phyloP scores from a whole-genome alignment of 2,888 invertebrate species.

The Drosophila trichaetosa region DNA sequence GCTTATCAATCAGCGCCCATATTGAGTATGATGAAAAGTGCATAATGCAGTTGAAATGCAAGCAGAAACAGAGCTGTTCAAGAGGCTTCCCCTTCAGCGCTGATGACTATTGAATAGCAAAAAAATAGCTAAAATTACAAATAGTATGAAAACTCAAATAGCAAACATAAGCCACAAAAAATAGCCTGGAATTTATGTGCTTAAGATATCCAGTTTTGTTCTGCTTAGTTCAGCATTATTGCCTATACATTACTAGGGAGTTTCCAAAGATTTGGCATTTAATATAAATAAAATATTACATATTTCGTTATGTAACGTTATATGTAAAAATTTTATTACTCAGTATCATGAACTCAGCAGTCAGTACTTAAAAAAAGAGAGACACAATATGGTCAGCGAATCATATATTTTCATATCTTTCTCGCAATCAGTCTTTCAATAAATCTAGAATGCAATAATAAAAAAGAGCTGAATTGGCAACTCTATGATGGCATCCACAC shows the following conservation, averaged over 20 bases:
- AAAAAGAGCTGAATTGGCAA: conserved; percentile 1
- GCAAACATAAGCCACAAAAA: not conserved
- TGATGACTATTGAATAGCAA: not conserved
- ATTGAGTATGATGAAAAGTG: conserved; percentile 70
- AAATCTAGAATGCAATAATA: not conserved
- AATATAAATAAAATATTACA: not conserved
- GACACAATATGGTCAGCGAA: not conserved
- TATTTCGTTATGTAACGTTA: not conserved
- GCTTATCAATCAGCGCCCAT: conserved; percentile 72
- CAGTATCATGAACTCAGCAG: not conserved
- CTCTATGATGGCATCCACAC: conserved; percentile 4
- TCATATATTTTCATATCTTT: not conserved
- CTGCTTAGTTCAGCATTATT: not conserved
- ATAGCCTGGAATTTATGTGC: not conserved
- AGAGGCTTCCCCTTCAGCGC: not conserved
- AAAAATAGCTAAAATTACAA: not conserved
- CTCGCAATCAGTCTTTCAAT: not conserved
- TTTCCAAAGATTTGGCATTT: not conserved
- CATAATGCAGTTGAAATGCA: conserved; percentile 41
- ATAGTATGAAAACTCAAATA: not conserved
- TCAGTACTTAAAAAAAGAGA: not conserved
- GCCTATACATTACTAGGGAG: not conserved
- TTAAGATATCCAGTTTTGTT: not conserved
- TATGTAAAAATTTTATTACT: not conserved
- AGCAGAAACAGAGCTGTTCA: not conserved